Conservation (phyloP, 2,797 vertebrate species). For the Discoglossus pictus region DNA sequence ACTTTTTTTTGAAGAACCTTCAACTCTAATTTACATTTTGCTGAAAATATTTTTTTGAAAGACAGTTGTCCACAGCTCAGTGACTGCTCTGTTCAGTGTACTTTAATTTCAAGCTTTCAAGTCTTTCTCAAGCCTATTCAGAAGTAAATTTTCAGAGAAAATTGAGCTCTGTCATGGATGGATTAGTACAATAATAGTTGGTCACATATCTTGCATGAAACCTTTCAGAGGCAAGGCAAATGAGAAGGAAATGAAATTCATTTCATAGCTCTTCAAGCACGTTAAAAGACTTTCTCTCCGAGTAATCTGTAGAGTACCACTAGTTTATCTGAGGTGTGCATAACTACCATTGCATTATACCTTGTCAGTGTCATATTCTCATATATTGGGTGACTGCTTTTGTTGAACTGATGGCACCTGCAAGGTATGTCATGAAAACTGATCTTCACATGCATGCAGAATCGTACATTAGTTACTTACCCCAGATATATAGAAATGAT, state of each 20-base stretch:
- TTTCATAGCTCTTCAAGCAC: constrained; percentile 98
- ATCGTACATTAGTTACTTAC: constrained; percentile 37
- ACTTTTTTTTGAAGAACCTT: constrained; percentile 68
- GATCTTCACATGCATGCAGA: constrained; percentile 48
- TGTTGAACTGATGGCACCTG: constrained; percentile 70
- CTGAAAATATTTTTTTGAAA: constrained; percentile 74
- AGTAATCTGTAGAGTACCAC: constrained; percentile 80
- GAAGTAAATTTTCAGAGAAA: constrained; percentile 94
- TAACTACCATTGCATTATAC: constrained; percentile 82
- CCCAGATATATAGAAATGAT: neutral
- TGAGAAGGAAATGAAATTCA: constrained; percentile 96
- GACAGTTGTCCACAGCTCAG: constrained; percentile 74
- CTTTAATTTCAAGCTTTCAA: constrained; percentile 83
- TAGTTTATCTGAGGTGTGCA: constrained; percentile 80
- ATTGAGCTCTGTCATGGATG: constrained; percentile 99
- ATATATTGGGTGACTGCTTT: constrained; percentile 78
- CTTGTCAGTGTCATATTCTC: constrained; percentile 76
- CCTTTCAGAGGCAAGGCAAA: constrained; percentile 93
- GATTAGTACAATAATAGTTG: constrained; percentile 97
- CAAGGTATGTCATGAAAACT: constrained; percentile 51
- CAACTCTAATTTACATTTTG: constrained; percentile 75
- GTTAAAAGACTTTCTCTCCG: constrained; percentile 81
- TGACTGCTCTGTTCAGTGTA: constrained; percentile 75
- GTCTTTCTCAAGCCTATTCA: constrained; percentile 78
- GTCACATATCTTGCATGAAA: constrained; percentile 94